Percentiles rank a stretch among this genome's conserved stretches.
phyloP scores from a whole-genome alignment of 2,113 vertebrate genomes.

The Tragulus kanchil region DNA sequence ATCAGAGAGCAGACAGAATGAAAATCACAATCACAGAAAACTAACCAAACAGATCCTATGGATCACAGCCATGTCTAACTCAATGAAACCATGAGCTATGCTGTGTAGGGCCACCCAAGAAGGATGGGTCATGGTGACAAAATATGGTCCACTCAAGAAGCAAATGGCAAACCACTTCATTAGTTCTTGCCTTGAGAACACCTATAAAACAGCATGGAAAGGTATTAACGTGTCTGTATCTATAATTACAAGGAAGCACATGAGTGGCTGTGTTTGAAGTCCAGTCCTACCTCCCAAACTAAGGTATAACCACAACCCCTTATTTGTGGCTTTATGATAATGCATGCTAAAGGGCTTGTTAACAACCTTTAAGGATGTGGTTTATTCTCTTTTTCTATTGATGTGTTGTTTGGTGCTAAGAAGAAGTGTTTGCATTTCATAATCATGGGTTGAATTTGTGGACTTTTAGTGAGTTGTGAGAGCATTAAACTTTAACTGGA shows the following conservation, averaged over 20 bases:
- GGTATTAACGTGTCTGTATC: background rate
- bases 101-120: no score
- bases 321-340: background rate
- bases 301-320: background rate
- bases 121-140: no score
- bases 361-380: background rate
- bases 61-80: no score
- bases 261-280: background rate
- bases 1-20: no score
- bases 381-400: slow-evolving; percentile 15
- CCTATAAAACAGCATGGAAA: no score
- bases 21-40: no score
- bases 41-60: no score
- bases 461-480: background rate
- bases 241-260: background rate
- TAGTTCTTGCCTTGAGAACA: no score
- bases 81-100: no score
- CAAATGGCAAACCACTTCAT: no score
- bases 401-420: background rate
- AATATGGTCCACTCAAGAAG: no score
- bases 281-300: background rate
- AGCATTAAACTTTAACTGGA: slow-evolving; percentile 38
- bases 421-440: background rate
- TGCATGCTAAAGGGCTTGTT: background rate
- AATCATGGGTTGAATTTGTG: background rate